Base-by-base conservation (phyloP, 2,888 invertebrate genomes). In the Anagyrus pseudococci region DNA sequence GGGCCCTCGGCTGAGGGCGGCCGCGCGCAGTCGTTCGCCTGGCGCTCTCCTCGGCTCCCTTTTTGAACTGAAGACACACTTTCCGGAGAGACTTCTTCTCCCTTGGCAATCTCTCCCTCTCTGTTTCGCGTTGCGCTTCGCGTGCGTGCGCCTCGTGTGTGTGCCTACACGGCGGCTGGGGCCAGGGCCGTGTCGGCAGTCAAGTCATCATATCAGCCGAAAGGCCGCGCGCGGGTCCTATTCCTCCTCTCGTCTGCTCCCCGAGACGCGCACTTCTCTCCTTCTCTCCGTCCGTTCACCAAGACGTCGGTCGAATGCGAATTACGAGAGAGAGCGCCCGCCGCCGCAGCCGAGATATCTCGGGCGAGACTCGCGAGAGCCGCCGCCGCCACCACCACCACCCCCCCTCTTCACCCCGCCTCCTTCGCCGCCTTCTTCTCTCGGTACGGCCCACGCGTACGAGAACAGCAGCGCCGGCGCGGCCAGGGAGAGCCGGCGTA, bases 231-330 rank as follows among this genome's bases (percentile, higher is more conserved):
- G 54, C 44, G 41, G 46, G 20, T 85, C 70, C 40, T 56, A 76
- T 10, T 10, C 29, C 40, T 56, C 77, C 29, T 10, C 29, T 29
- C 29, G 29, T 4, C n/a, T n/a, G n/a, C n/a, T 82, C 77, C 80
- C 85, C 78, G 78, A 79, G 77, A 79, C 77, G 78, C 77, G n/a
- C n/a, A n/a, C 76, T 75, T 74, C 46, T 58, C 54, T 66, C 58
- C 50, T 56, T 58, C 55, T 60, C 53, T 61, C 54, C 52, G 62
- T 58, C 41, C 66, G 60, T 25, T 75, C 78, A 88, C 88, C 90
- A 91, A 92, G 92, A 92, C 92, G 92, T 92, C 92, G 92, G 90
- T 92, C 92, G 92, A 91, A 91, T 91, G 90, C 90, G 89, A 90
- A 90, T 90, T 88, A 90, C 58, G 33, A 46, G 59, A 90, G 90